phyloP scores from a whole-genome alignment of 2,888 invertebrate species.

The Operophtera brumata region DNA sequence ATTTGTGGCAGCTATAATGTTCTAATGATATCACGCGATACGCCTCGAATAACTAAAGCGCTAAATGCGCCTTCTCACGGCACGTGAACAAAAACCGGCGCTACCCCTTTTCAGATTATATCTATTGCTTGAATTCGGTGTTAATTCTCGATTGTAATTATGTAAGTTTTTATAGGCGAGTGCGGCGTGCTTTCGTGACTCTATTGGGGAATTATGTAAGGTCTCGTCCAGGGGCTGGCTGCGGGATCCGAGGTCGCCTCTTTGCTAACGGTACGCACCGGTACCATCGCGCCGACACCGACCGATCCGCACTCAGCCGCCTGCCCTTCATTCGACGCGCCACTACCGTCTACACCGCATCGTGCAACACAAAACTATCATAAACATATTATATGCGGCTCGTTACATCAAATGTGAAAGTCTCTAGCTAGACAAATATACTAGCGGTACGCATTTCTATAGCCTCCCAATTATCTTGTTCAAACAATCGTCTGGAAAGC shows the following conservation, averaged over 20 bases:
- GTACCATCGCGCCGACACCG: constrained; percentile 42
- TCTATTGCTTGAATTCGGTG: constrained; percentile 46
- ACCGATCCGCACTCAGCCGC: constrained; percentile 33
- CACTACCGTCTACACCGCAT: constrained; percentile 19
- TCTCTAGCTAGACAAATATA: constrained; percentile 19
- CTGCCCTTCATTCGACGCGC: constrained; percentile 40
- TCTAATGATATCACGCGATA: constrained; percentile 67
- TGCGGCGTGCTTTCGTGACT: constrained; percentile 43
- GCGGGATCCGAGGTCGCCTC: constrained; percentile 36
- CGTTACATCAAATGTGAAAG: constrained; percentile 22
- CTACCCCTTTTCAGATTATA: constrained; percentile 48
- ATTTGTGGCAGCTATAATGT: constrained; percentile 64
- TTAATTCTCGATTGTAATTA: constrained; percentile 52
- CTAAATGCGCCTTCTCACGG: constrained; percentile 64
- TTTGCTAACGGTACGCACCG: constrained; percentile 61
- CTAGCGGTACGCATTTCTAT: constrained; percentile 42
- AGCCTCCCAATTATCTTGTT: constrained; percentile 66
- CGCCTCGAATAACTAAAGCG: constrained; percentile 56
- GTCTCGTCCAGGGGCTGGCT: constrained; percentile 28
- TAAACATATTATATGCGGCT: constrained; percentile 12
- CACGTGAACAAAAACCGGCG: constrained; percentile 39
- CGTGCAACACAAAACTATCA: constrained; percentile 13
- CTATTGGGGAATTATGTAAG: constrained; percentile 41
- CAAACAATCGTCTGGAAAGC: constrained; percentile 63
- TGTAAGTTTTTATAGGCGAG: constrained; percentile 48